These are phyloP conservation scores for Phengaris alcon DNA, from an alignment of 2,888 invertebrate genomes.

Conservation along the genomic window DNA sequence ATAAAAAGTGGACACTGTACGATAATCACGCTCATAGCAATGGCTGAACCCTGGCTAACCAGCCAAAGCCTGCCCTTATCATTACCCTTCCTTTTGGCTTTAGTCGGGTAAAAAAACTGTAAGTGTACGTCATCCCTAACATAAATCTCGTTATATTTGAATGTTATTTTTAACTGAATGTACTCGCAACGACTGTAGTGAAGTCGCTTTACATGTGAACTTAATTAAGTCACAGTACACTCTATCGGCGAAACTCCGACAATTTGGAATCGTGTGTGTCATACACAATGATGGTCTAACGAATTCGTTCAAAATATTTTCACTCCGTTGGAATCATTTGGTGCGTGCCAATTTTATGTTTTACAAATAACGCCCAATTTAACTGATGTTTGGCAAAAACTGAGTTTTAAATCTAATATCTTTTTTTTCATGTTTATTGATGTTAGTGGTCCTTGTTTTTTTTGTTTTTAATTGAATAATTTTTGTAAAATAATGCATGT, in stretches of 20 bases:
- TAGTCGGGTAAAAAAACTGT: background rate
- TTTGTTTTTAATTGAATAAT: too few relatives aligned
- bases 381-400: background rate
- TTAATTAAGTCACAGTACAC: constrained; percentile 11
- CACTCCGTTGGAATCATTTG: background rate
- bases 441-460: too few relatives aligned
- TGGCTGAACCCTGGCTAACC: too few relatives aligned
- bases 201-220: constrained; percentile 16
- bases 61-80: too few relatives aligned
- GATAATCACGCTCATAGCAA: too few relatives aligned
- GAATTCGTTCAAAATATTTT: background rate
- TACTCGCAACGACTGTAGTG: background rate
- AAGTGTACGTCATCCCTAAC: background rate
- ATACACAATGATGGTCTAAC: background rate
- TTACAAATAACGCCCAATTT: background rate
- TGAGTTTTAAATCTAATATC: background rate
- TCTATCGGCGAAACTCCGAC: background rate
- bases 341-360: background rate
- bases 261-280: background rate
- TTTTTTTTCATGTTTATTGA: too few relatives aligned
- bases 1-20: too few relatives aligned
- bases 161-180: background rate
- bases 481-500: too few relatives aligned
- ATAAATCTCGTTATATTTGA: background rate
- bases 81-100: too few relatives aligned